phyloP scores from a whole-genome alignment of 2,113 vertebrate genomes.

The Oryzias curvinotus region DNA sequence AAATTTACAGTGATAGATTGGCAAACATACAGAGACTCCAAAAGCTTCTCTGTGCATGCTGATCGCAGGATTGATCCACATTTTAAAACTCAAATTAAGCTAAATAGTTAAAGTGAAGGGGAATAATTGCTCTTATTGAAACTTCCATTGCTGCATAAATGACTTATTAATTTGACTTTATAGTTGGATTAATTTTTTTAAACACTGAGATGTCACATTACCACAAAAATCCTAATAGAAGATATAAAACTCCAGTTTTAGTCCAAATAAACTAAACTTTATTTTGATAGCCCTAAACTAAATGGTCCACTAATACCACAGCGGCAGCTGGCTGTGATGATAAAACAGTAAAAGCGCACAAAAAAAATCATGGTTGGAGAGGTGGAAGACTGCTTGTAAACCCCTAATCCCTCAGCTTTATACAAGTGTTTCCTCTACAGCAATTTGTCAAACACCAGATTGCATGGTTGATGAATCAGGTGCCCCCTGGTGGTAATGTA shows the following conservation, averaged over 20 bases:
- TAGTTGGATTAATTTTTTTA: too few relatives aligned
- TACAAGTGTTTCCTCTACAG: constrained; percentile 63
- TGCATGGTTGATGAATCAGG: constrained; percentile 72
- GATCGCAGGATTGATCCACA: constrained; percentile 36
- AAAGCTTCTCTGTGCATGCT: constrained; percentile 71
- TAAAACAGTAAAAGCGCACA: constrained; percentile 41
- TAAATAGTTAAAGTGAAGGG: constrained; percentile 11
- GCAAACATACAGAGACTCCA: constrained; percentile 82
- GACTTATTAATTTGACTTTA: too few relatives aligned
- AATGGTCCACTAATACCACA: constrained; percentile 17
- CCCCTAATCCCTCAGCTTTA: constrained; percentile 55
- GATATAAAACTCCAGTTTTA: too few relatives aligned
- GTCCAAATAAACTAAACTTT: too few relatives aligned
- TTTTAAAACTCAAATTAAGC: background rate
- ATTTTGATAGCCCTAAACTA: too few relatives aligned
- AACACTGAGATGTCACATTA: too few relatives aligned
- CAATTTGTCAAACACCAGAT: constrained; percentile 73
- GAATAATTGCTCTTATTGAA: constrained; percentile 1
- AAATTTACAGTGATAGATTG: constrained; percentile 90
- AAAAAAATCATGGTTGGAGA: constrained; percentile 35
- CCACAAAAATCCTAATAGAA: too few relatives aligned
- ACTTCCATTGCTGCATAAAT: too few relatives aligned
- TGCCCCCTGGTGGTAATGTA: constrained; percentile 81
- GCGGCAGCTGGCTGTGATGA: constrained; percentile 28
- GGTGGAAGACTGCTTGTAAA: constrained; percentile 55